Evolutionary conservation across 2,113 vertebrate species (phyloP).

Genomic region (Salvator merianae): DNA sequence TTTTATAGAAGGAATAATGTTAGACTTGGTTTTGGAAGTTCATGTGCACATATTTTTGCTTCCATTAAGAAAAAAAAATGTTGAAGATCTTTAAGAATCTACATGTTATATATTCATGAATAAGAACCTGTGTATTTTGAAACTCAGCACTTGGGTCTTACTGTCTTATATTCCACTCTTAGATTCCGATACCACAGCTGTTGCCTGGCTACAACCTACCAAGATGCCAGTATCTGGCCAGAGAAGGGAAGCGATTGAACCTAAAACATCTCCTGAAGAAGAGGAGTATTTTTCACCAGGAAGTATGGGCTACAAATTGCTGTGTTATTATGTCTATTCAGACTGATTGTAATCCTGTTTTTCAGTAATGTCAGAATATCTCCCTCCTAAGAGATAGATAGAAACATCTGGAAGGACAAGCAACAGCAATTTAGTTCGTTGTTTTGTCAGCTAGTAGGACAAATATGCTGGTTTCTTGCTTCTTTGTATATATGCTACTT

Average conservation of each 20-base stretch:
- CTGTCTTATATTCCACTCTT: rapidly evolving
- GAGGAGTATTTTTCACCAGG: slow-evolving; percentile 16
- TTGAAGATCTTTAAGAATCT: neutral
- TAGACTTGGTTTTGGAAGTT: neutral
- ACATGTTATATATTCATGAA: neutral
- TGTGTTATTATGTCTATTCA: neutral
- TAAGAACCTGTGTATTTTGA: neutral
- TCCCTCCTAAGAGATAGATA: neutral
- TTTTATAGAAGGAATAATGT: neutral
- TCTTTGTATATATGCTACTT: neutral
- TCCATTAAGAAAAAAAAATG: neutral
- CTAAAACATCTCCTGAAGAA: neutral
- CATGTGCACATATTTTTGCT: neutral
- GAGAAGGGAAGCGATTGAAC: slow-evolving; percentile 61
- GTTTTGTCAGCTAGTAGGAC: neutral
- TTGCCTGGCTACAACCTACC: slow-evolving; percentile 85
- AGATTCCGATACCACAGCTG: slow-evolving; percentile 86
- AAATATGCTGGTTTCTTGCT: neutral
- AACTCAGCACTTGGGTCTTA: rapidly evolving
- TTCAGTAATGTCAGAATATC: neutral
- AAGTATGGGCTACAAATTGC: slow-evolving; percentile 48
- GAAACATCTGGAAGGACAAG: neutral
- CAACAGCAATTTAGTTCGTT: neutral
- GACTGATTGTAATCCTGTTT: neutral
- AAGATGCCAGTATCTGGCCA: slow-evolving; percentile 59